Conservation (phyloP, 2,888 invertebrate species). For the Exocentrus adspersus region DNA sequence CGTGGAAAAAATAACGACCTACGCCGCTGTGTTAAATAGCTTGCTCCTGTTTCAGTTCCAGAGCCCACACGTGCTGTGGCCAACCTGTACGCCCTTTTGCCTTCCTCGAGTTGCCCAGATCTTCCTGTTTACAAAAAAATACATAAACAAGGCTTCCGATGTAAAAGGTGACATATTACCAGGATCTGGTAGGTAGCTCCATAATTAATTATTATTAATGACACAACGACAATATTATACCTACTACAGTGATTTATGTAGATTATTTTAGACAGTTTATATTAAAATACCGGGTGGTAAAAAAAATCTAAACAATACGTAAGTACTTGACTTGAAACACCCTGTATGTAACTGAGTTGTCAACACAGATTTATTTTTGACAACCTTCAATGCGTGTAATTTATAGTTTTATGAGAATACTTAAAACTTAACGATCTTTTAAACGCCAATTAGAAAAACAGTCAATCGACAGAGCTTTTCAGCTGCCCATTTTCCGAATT, state of each 20-base stretch:
- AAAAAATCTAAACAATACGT: too few relatives aligned
- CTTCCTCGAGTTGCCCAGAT: conserved; percentile 60
- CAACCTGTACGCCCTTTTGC: conserved; percentile 93
- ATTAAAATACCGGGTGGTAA: too few relatives aligned
- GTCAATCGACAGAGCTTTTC: conserved; percentile 14
- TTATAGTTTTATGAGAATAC: not conserved
- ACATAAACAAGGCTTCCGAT: conserved; percentile 44
- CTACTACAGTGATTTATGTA: too few relatives aligned
- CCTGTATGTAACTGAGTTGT: not conserved
- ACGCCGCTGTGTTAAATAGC: conserved; percentile 52
- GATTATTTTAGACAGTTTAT: too few relatives aligned
- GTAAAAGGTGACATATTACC: conserved; percentile 28
- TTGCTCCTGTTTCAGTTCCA: conserved; percentile 81
- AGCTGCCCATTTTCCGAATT: not conserved
- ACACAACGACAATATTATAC: too few relatives aligned
- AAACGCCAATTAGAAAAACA: not conserved
- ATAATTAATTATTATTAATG: too few relatives aligned
- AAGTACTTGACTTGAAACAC: too few relatives aligned
- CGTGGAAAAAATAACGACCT: not conserved
- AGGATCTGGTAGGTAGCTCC: conserved; percentile 4
- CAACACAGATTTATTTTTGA: not conserved
- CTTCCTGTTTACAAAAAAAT: conserved; percentile 60
- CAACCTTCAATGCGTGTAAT: not conserved
- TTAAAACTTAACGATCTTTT: conserved; percentile 12
- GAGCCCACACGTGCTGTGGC: conserved; percentile 97